These are phyloP conservation scores for Apostichopus californicus DNA, from an alignment of 35 echinoderm and acorn worm species.

Conservation along the genomic window DNA sequence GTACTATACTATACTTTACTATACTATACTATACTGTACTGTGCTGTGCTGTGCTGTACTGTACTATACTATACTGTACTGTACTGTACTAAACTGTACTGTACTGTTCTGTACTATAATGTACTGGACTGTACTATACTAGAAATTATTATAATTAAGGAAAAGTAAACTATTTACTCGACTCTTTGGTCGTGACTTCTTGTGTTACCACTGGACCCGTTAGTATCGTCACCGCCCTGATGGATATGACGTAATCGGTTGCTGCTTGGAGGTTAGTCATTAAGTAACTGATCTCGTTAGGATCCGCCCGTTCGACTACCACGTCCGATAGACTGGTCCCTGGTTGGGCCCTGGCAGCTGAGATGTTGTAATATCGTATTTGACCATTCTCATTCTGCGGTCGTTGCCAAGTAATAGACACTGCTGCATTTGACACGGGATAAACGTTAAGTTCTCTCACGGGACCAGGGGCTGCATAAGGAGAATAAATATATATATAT, in stretches of 20 bases:
- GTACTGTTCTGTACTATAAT: too few species aligned
- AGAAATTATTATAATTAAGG: too few species aligned
- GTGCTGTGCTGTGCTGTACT: too few species aligned
- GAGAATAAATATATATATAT: too few species aligned
- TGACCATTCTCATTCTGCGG: slow-evolving; percentile 55
- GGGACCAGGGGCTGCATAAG: too few species aligned
- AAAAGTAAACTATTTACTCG: slow-evolving; percentile 13
- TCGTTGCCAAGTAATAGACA: slow-evolving; percentile 48
- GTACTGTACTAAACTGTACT: too few species aligned
- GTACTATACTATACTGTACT: too few species aligned
- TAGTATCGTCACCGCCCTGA: slow-evolving; percentile 31
- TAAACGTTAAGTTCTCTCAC: too few species aligned
- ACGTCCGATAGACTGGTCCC: not conserved
- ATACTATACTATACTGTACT: too few species aligned
- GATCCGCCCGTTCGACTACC: not conserved
- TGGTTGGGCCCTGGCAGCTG: not conserved
- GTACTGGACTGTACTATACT: too few species aligned
- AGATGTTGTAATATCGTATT: slow-evolving; percentile 54
- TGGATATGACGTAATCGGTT: slow-evolving; percentile 62
- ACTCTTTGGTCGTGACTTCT: slow-evolving; percentile 37
- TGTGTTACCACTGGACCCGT: slow-evolving; percentile 3
- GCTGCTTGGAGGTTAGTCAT: slow-evolving; percentile 45
- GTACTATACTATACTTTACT: too few species aligned
- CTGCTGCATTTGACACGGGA: not conserved
- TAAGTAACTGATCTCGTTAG: not conserved